Evolutionary conservation across 2,113 vertebrate species (phyloP), one percentile per base, ranked within the genome.

Genomic region (Vireo altiloquus): DNA sequence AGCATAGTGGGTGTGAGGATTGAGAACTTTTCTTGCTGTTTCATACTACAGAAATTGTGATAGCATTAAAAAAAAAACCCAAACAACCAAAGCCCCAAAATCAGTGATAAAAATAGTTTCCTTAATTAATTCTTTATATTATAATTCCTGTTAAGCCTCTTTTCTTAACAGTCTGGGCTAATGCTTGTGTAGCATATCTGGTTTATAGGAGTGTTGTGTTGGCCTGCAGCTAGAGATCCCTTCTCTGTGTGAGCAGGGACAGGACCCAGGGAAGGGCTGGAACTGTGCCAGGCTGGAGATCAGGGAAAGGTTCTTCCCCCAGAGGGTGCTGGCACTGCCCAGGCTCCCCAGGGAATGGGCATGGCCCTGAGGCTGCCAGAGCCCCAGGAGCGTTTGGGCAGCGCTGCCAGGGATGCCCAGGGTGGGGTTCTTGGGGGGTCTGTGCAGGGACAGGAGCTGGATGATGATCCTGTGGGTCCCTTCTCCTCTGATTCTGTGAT

Each of bases 241-340:
- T 42, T 42, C 28, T 31, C 28, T 64, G 28, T 61, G 27, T 31
- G 28, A 14, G 15, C 50, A 20, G 27, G 13, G 60, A 40, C 61
- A 42, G 61, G 28, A 31, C 28, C 39, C 18, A 64, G 61, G 39
- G 39, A 22, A 14, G 0, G 9, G 28, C 39, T 63, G 39, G 27
- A 63, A 39, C 39, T 64, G 39, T 15, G 61, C 3, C 39, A 7
- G n/a, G 49, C 0, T 53, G 56, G 39, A 9, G 3, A 0, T 22
- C 11, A 22, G 49, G 57, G 33, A 22, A 37, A 46, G 39, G 33
- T 7, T 63, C 22, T 27, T 0, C 39, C 57, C 61, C 31, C 57
- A 46, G 81, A 83, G 33, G 57, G 33, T 61, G 57, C 47, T 72
- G 54, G 57, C 56, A 52, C 7, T 82, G 80, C 31, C 40, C 40